Conservation (phyloP, 1,140 invertebrate species). For the Gryllus bimaculatus region DNA sequence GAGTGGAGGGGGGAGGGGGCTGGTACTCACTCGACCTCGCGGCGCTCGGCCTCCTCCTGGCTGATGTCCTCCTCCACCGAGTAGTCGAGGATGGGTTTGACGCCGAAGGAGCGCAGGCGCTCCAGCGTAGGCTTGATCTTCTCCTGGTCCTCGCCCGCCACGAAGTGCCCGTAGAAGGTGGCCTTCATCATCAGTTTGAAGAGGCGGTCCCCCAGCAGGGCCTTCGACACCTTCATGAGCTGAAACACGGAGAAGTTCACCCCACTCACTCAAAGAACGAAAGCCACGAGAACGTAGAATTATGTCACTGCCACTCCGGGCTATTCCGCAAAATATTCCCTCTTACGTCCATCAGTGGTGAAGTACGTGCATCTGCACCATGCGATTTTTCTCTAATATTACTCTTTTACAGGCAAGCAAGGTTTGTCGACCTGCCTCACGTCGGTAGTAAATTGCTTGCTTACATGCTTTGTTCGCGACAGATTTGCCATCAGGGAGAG, state of each 20-base stretch:
- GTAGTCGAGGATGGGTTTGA: conserved; percentile 97
- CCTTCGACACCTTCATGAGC: conserved; percentile 78
- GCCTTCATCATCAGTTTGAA: conserved; percentile 85
- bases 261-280: too few species aligned
- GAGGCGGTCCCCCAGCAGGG: conserved; percentile 72
- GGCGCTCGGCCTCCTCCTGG: conserved; percentile 78
- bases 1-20: too few species aligned
- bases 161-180: conserved; percentile 98
- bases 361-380: neutral
- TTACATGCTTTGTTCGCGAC: too few species aligned
- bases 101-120: conserved; percentile 84
- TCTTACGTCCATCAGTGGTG: neutral
- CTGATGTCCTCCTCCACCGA: conserved; percentile 95
- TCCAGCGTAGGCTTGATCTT: conserved; percentile 76
- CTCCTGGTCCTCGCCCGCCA: conserved; percentile 86
- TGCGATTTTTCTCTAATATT: neutral
- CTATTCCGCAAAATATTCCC: neutral
- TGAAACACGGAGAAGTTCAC: conserved; percentile 41
- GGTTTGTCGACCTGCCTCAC: too few species aligned
- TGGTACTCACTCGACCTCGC: conserved; percentile 76
- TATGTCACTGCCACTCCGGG: neutral
- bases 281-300: conserved; percentile 26
- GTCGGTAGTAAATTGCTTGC: too few species aligned
- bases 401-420: too few species aligned
- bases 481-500: too few species aligned